Percentiles rank a stretch among this genome's conserved stretches.
These are phyloP conservation scores for Sphenodon punctatus DNA, from an alignment of 2,797 vertebrate species.

Conservation along the genomic window DNA sequence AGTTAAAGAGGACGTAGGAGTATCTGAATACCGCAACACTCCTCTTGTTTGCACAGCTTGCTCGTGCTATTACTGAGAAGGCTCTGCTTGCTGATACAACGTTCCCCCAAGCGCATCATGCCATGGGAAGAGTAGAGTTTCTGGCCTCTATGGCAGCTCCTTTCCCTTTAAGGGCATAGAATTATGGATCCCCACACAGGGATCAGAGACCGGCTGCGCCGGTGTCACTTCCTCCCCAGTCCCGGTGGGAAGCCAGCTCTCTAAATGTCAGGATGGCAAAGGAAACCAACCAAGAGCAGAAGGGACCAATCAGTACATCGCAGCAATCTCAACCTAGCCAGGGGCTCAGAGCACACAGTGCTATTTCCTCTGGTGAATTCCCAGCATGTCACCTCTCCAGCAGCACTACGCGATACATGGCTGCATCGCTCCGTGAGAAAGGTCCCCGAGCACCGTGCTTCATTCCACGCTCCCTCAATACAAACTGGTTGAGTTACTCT, in stretches of 20 bases:
- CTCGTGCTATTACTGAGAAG: not conserved
- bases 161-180: slow-evolving; percentile 36
- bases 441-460: not conserved
- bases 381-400: not conserved
- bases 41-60: not conserved
- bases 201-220: slow-evolving; percentile 15
- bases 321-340: not conserved
- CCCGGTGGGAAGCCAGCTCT: slow-evolving; percentile 4
- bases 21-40: rapidly evolving
- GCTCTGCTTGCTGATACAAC: not conserved
- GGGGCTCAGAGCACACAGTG: not conserved
- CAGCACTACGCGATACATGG: not conserved
- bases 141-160: not conserved
- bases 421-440: not conserved
- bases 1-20: not conserved
- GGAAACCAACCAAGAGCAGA: not conserved
- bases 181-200: not conserved
- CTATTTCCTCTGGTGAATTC: not conserved
- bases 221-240: slow-evolving; percentile 31
- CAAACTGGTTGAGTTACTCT: not conserved
- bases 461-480: not conserved
- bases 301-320: not conserved
- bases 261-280: not conserved
- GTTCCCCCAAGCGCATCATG: not conserved
- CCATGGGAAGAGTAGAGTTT: slow-evolving; percentile 30